Evolutionary conservation across 2,113 vertebrate genomes (phyloP), one percentile per base, ranked within the genome.

Genomic region (Paramisgurnus dabryanus): DNA sequence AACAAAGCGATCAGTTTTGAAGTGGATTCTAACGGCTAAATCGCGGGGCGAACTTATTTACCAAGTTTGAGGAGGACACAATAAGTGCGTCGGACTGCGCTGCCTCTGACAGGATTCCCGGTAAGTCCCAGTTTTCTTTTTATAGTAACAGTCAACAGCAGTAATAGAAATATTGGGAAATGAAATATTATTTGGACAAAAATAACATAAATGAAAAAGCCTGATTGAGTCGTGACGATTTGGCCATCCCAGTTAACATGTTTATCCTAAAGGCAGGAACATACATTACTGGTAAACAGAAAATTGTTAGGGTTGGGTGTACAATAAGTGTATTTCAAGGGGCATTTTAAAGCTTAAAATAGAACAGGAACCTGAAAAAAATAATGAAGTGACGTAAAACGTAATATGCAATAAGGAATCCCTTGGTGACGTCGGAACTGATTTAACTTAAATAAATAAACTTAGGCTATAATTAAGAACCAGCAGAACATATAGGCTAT

Each of bases 111-210:
- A 67, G 60, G 79, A 70, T 82, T 81, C 78, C 83, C 67, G 87
- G 87, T 88, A 82, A 86, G 87, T 80, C 76, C 80, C 81, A 64
- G 50, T 71, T 79, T 82, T 61, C 76, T 57, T 77, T 77, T 66
- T 72, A 55, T 68, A 80, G 47, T 65, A 80, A 50, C 50, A 66
- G 53, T 17, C n/a, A 55, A 45, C 11, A 79, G 53, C 2, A 50
- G 58, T 47, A 18, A n/a, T 34, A 78, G 67, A 55, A 27, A 57
- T 11, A 57, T 10, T 60, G n/a, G 55, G 55, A 9, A 74, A 60
- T 22, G 7, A 27, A 27, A 57, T 15, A 13, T 73, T n/a, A 57
- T 57, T 9, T 58, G 17, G 39, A 58, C 5, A 18, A 39, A 18
- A 58, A 10, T 41, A 41, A 18, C 39, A 0, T 43, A n/a, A 40